These are phyloP conservation scores for Dugesia japonica DNA, from an alignment of 2,888 invertebrate species.

Conservation along the genomic window DNA sequence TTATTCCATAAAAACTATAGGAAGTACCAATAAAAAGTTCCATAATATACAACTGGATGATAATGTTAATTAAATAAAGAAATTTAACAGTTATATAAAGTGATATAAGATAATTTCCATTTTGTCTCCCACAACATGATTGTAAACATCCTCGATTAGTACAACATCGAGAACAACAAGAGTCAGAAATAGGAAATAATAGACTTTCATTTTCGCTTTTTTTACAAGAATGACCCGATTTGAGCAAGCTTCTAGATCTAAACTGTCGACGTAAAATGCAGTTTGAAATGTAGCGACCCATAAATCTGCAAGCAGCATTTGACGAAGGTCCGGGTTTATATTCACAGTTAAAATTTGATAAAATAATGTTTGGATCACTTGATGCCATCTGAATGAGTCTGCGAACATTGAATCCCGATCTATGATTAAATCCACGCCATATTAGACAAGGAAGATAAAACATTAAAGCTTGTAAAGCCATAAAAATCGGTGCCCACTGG, in stretches of 20 bases:
- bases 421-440: conserved; percentile 49
- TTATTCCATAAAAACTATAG: not conserved
- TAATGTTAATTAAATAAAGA: not conserved
- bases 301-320: not conserved
- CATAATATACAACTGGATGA: conserved; percentile 17
- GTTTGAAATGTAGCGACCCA: not conserved
- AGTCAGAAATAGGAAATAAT: not conserved
- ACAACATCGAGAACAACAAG: conserved; percentile 1
- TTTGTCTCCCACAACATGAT: conserved; percentile 7
- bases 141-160: not conserved
- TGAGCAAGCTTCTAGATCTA: not conserved
- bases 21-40: conserved; percentile 10
- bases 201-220: conserved; percentile 2
- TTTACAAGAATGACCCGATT: not conserved
- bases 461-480: conserved; percentile 48
- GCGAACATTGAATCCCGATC: conserved; percentile 50
- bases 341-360: conserved; percentile 27
- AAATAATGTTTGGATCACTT: conserved; percentile 37
- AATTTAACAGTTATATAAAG: conserved; percentile 23
- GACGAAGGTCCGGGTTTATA: not conserved
- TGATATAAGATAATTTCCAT: conserved; percentile 20
- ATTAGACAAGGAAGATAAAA: conserved; percentile 50
- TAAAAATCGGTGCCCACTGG: conserved; percentile 48
- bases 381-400: conserved; percentile 41
- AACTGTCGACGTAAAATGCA: not conserved